phyloP scores from a whole-genome alignment of 1,140 invertebrate genomes.

The Nymphalis io region DNA sequence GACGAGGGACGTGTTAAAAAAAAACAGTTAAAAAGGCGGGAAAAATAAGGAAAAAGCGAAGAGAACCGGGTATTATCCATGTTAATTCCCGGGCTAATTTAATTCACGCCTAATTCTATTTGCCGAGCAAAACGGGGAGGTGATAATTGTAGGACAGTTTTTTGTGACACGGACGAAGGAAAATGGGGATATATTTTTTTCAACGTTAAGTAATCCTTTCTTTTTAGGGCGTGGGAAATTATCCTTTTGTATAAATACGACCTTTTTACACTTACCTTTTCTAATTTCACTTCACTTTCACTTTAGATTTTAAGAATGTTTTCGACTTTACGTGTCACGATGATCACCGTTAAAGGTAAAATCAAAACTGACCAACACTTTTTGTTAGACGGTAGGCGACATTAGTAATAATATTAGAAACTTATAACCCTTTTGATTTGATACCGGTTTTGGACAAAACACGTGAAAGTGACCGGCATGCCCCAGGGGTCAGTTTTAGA shows the following conservation, averaged over 20 bases:
- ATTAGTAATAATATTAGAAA: constrained; percentile 59
- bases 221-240: constrained; percentile 41
- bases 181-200: constrained; percentile 54
- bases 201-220: constrained; percentile 34
- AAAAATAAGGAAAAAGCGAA: constrained; percentile 67
- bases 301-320: constrained; percentile 29
- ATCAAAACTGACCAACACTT: constrained; percentile 63
- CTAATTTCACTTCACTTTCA: constrained; percentile 1
- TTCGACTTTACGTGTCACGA: constrained; percentile 44
- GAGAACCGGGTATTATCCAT: constrained; percentile 71
- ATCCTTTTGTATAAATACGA: constrained; percentile 17
- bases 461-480: constrained; percentile 69
- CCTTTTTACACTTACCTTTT: constrained; percentile 6
- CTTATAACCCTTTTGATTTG: constrained; percentile 60
- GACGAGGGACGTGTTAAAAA: constrained; percentile 53
- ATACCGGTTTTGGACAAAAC: constrained; percentile 68
- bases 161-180: constrained; percentile 56
- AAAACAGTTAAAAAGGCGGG: constrained; percentile 61
- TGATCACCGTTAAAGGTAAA: constrained; percentile 50
- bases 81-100: constrained; percentile 78
- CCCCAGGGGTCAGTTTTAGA: constrained; percentile 69
- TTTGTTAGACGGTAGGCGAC: constrained; percentile 43
- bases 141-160: constrained; percentile 75
- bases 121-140: constrained; percentile 71
- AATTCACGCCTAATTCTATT: constrained; percentile 80